Evolutionary conservation across 2,888 invertebrate genomes (phyloP), one percentile per base, ranked within the genome.

Genomic region (Busseola fusca): DNA sequence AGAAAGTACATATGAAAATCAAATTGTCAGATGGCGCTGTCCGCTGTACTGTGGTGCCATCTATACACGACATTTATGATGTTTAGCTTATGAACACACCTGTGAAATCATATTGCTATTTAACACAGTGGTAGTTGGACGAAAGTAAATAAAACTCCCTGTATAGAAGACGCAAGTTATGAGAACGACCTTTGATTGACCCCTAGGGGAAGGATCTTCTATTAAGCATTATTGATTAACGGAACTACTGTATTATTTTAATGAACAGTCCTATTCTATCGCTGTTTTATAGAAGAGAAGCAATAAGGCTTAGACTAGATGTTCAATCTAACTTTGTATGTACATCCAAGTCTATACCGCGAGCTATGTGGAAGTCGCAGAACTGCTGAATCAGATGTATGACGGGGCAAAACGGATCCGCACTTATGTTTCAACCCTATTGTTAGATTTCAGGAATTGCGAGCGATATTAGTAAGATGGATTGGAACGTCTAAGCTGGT

Each of bases 321-420:
- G 30, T 70, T 68, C 72, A 77, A 82, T 81, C 67, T 83, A 83
- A 82, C 74, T 77, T 77, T 81, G 58, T 67, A 69, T 34, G 34
- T 67, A 69, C 73, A 52, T 71, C 40, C 54, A 72, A 72, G 70
- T 65, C 71, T 67, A 67, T 54, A 63, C 62, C 54, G 21, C 25
- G 42, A 76, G 83, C 66, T 76, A 74, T 80, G 83, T 64, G 66
- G 73, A 48, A 71, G 45, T 42, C 58, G 21, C 27, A 60, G 42
- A 69, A 71, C 54, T 71, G 72, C 64, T 69, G 71, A 82, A 40
- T 80, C 74, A 69, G 59, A 56, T 59, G 57, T 62, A 71, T 83
- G 84, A 83, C 67, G 54, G 48, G 27, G 67, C 81, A 62, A 40
- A 71, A 83, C 60, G 45, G 57, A 63, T 69, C 58, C 57, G 42